These are phyloP conservation scores for Pharmacophagus antenor DNA, from an alignment of 2,888 invertebrate genomes.

Conservation along the genomic window DNA sequence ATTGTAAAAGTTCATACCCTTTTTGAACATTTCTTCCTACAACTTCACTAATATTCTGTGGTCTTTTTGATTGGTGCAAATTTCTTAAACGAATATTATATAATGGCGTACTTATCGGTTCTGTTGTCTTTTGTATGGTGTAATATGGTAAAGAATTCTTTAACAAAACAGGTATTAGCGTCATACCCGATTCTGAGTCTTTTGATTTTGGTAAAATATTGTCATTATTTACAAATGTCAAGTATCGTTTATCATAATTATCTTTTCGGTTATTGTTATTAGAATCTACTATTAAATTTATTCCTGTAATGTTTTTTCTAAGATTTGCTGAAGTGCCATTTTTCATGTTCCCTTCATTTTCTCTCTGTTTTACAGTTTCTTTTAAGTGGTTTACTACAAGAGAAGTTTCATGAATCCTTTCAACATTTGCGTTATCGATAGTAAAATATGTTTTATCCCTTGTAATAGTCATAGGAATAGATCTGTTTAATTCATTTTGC, in stretches of 20 bases:
- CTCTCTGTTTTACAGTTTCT: not conserved
- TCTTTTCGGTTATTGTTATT: not conserved
- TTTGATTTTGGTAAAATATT: not conserved
- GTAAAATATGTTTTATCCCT: not conserved
- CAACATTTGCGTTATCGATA: not conserved
- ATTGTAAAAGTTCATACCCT: not conserved
- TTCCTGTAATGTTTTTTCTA: no score
- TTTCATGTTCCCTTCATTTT: not conserved
- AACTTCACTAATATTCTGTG: not conserved
- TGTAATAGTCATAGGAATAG: not conserved
- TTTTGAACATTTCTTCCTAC: not conserved
- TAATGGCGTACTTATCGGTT: not conserved
- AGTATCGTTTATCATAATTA: not conserved
- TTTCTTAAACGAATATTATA: not conserved
- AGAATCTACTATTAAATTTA: not conserved
- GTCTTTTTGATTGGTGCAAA: not conserved
- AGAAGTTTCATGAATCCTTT: not conserved
- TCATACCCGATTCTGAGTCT: not conserved
- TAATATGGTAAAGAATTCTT: no score
- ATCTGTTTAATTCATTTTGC: no score
- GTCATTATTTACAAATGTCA: not conserved
- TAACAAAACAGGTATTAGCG: not conserved
- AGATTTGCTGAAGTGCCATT: not conserved
- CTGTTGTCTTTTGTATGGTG: not conserved
- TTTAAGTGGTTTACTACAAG: not conserved